Conservation (phyloP, 1,140 invertebrate genomes). For the Xylocopa sonorina region DNA sequence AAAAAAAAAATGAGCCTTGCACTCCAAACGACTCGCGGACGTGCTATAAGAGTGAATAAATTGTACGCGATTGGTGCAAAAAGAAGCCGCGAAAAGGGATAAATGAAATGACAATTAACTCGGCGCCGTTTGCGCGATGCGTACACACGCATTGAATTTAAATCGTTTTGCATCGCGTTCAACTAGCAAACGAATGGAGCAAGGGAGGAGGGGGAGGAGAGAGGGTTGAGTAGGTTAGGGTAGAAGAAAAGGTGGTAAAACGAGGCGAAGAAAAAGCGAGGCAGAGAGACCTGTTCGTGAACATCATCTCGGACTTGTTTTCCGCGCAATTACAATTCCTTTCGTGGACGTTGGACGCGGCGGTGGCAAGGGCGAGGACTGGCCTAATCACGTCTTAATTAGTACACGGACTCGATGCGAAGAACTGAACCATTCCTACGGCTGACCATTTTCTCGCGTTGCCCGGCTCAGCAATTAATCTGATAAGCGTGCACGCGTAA, state of each 20-base stretch:
- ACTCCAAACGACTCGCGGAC: no score
- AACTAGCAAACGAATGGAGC: not conserved
- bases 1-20: no score
- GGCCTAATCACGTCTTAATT: constrained; percentile 56
- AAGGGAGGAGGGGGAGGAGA: no score
- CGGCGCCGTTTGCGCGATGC: not conserved
- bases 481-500: constrained; percentile 62
- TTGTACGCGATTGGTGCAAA: not conserved
- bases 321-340: constrained; percentile 56
- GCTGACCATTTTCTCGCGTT: constrained; percentile 45
- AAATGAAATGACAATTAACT: not conserved
- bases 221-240: no score
- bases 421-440: constrained; percentile 25
- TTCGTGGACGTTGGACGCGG: constrained; percentile 25
- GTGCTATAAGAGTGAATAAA: not conserved
- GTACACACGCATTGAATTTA: not conserved
- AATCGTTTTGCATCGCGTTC: constrained; percentile 5
- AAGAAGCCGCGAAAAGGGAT: not conserved
- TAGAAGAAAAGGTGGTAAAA: no score
- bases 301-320: constrained; percentile 43
- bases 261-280: not conserved
- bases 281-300: not conserved
- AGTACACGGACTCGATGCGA: constrained; percentile 22
- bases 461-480: constrained; percentile 59
- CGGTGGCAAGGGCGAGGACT: constrained; percentile 27